Evolutionary conservation across 2,888 invertebrate species (phyloP), one percentile per base, ranked within the genome.

Genomic region (Halocaridina rubra): DNA sequence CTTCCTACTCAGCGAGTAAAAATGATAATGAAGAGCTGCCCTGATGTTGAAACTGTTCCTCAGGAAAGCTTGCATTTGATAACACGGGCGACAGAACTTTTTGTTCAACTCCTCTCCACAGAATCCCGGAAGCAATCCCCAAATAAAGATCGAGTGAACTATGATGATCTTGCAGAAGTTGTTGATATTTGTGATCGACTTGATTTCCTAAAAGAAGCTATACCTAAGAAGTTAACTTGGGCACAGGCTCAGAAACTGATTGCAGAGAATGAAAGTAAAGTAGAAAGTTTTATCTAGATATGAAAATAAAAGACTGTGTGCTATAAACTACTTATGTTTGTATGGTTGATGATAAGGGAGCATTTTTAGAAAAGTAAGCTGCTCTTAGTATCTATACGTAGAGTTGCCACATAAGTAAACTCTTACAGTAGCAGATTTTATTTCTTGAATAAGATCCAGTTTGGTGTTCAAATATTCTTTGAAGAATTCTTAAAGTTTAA

Each of bases 21-120:
- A 72, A 87, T 86, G 81, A 88, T 88, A 24, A 88, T 88, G 88
- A 88, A 88, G 76, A 84, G 85, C 64, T 88, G 87, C 61, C 88
- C 88, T 33, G 88, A 88, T 67, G 86, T 88, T 3, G 87, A 87
- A 64, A 84, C 78, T 10, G 88, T 88, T 8, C 75, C 78, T 19
- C 86, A 88, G 59, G 88, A 88, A 33, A 69, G 84, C 1, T 71
- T 88, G 2, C 86, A 85, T 30, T 59, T 86, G 32, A 80, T 88
- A n/a, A 86, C 88, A 30, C 86, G 85, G 24, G 86, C 86, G 13
- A 88, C 88, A 3, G 88, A 88, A 71, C 67, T 88, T 32, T 88
- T 88, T 64, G 80, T 88, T 39, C 80, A 87, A 19, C 81, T 82
- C 30, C 39, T 88, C 13, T 80, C 87, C n/a, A 29, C 29, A 46